These are phyloP conservation scores for Coenonympha arcania DNA, from an alignment of 2,888 invertebrate genomes.

Conservation along the genomic window DNA sequence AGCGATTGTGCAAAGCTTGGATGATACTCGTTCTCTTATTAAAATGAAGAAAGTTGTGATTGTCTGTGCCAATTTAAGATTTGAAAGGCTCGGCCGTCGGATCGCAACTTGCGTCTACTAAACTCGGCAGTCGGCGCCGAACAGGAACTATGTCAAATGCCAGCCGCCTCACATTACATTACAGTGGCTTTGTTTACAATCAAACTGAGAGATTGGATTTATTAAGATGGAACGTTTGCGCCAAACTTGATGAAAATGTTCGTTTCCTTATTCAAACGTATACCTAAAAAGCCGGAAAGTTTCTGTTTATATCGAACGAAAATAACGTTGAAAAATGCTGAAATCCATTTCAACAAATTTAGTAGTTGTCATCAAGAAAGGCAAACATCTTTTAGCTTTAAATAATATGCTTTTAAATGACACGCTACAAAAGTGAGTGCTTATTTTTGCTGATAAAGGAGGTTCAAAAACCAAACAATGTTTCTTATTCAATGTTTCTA, in stretches of 20 bases:
- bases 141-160: slow-evolving; percentile 56
- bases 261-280: slow-evolving; percentile 54
- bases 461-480: background rate
- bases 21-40: slow-evolving; percentile 53
- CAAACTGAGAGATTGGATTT: slow-evolving; percentile 59
- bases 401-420: too few relatives aligned
- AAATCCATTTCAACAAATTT: background rate
- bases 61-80: slow-evolving; percentile 1
- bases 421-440: too few relatives aligned
- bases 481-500: too few relatives aligned
- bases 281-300: background rate
- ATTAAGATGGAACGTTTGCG: slow-evolving; percentile 67
- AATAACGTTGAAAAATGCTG: background rate
- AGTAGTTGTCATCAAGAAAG: background rate
- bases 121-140: slow-evolving; percentile 29
- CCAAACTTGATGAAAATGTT: slow-evolving; percentile 56
- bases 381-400: too few relatives aligned
- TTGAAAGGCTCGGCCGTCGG: slow-evolving; percentile 28
- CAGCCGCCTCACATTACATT: slow-evolving; percentile 45
- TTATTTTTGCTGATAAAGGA: too few relatives aligned
- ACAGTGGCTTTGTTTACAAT: slow-evolving; percentile 57
- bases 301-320: background rate
- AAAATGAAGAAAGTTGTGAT: slow-evolving; percentile 37
- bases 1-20: slow-evolving; percentile 62
- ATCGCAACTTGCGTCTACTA: slow-evolving; percentile 27